phyloP scores from a whole-genome alignment of 1,140 invertebrate species.

The Cyclina sinensis region DNA sequence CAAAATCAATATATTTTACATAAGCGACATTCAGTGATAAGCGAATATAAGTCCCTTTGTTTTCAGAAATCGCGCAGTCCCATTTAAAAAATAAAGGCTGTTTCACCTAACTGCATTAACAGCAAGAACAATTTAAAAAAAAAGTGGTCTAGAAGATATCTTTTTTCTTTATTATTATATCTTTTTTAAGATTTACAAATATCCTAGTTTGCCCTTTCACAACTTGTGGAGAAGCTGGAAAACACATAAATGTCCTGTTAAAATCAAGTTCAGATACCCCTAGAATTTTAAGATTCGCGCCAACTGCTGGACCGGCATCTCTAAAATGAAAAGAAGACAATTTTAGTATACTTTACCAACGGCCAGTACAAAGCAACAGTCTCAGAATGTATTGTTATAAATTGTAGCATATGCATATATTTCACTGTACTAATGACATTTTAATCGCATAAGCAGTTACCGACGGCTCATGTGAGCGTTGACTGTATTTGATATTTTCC shows the following conservation, averaged over 20 bases:
- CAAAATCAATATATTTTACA: not conserved
- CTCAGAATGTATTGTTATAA: no score
- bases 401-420: no score
- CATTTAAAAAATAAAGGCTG: not conserved
- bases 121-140: not conserved
- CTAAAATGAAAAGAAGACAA: not conserved
- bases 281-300: not conserved
- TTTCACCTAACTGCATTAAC: not conserved
- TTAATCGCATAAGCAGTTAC: no score
- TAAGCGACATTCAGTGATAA: not conserved
- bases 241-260: slow-evolving; percentile 8
- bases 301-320: not conserved
- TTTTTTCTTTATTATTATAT: not conserved
- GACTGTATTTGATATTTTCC: no score
- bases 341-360: no score
- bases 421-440: no score
- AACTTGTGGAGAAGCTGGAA: not conserved
- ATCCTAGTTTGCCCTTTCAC: not conserved
- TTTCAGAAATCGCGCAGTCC: not conserved
- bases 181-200: not conserved
- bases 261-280: not conserved
- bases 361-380: no score
- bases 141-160: not conserved
- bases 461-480: no score
- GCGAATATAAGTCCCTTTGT: no score